Evolutionary conservation across 2,888 invertebrate species (phyloP).

Genomic region (Nipponacmea schrenckii): DNA sequence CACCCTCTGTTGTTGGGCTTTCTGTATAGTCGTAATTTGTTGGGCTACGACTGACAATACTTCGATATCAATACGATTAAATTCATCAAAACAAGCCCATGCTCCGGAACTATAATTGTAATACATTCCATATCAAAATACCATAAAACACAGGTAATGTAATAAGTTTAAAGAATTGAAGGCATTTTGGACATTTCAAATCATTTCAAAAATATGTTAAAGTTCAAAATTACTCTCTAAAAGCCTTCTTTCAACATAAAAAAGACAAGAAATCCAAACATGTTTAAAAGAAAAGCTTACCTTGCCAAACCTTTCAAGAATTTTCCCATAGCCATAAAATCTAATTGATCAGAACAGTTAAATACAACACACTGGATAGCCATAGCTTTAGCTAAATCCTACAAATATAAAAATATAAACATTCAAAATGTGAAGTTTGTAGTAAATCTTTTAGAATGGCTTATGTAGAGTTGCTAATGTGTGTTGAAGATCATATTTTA

Average conservation of each 20-base stretch:
- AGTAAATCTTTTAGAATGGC: background rate
- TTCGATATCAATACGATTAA: slow-evolving; percentile 68
- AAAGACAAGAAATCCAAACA: background rate
- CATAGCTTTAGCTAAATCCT: slow-evolving; percentile 83
- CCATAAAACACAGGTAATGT: background rate
- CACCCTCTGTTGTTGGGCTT: slow-evolving; percentile 73
- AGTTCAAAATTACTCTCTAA: background rate
- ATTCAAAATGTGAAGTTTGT: background rate
- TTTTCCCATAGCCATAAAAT: slow-evolving; percentile 86
- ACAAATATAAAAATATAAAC: slow-evolving; percentile 22
- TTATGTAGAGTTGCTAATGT: background rate
- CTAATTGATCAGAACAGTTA: slow-evolving; percentile 85
- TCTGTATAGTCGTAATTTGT: slow-evolving; percentile 69
- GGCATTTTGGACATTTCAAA: background rate
- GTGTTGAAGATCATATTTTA: background rate
- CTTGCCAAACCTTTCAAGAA: slow-evolving; percentile 80
- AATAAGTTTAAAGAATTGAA: background rate
- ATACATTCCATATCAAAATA: background rate
- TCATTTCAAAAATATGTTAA: background rate
- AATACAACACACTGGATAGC: slow-evolving; percentile 87
- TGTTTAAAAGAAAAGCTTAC: slow-evolving; percentile 38
- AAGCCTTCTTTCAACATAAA: background rate
- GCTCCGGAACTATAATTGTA: slow-evolving; percentile 74
- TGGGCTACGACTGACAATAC: slow-evolving; percentile 68
- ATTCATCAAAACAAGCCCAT: slow-evolving; percentile 69